Conservation (phyloP, 1,140 invertebrate genomes). For the Cotesia vestalis region DNA sequence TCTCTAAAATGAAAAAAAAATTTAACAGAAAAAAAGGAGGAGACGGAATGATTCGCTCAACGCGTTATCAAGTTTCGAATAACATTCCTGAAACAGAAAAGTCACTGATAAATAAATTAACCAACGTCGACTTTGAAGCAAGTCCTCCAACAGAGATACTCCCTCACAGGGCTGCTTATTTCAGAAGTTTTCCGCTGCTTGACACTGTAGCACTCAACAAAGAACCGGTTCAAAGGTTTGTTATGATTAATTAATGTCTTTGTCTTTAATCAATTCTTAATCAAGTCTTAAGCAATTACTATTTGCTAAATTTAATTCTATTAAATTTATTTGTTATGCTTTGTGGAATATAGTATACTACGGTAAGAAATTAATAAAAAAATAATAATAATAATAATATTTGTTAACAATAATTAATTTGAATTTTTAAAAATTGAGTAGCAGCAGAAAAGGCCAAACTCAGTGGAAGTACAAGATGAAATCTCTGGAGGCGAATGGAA, state of each 20-base stretch:
- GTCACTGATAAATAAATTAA: conserved; percentile 76
- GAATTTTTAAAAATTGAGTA: conserved; percentile 38
- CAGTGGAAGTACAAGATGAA: conserved; percentile 67
- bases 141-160: conserved; percentile 79
- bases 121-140: conserved; percentile 81
- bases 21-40: conserved; percentile 71
- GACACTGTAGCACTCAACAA: conserved; percentile 81
- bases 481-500: conserved; percentile 59
- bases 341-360: conserved; percentile 53
- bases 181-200: conserved; percentile 82
- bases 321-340: conserved; percentile 41
- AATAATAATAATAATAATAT: not conserved
- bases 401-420: conserved; percentile 7
- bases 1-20: conserved; percentile 31
- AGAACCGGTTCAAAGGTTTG: conserved; percentile 73
- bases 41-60: conserved; percentile 79
- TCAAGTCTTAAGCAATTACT: conserved; percentile 2
- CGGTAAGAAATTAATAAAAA: conserved; percentile 55
- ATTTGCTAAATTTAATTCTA: not conserved
- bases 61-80: conserved; percentile 81
- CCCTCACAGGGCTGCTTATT: conserved; percentile 75
- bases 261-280: conserved; percentile 17
- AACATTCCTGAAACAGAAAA: conserved; percentile 76
- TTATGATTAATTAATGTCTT: conserved; percentile 35
- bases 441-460: conserved; percentile 61